Conservation (phyloP, 1,140 invertebrate species). For the Orius insidiosus region DNA sequence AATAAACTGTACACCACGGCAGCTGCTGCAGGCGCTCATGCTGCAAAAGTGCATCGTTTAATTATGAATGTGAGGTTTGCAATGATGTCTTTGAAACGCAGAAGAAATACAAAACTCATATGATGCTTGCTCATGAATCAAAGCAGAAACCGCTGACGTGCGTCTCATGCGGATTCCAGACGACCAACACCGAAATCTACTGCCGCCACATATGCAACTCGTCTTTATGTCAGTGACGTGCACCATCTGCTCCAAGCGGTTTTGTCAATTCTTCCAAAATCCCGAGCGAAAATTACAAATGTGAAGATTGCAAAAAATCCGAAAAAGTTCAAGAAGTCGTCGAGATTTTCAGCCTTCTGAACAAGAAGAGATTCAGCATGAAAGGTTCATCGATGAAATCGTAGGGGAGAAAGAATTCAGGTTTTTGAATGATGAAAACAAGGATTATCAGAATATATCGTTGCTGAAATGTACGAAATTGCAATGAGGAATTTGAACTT, state of each 20-base stretch:
- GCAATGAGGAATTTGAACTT: conserved; percentile 10
- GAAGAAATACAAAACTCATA: background rate
- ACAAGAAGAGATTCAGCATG: conserved; percentile 1
- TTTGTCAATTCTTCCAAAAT: background rate
- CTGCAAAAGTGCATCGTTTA: background rate
- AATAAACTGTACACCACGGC: conserved; percentile 2
- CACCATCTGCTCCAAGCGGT: conserved; percentile 5
- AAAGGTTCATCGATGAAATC: background rate
- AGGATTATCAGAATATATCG: background rate
- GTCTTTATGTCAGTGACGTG: conserved; percentile 7
- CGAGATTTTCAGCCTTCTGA: conserved; percentile 6
- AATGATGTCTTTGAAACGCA: background rate
- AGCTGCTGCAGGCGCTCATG: conserved; percentile 7
- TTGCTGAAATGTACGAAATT: conserved; percentile 6
- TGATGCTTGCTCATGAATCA: background rate
- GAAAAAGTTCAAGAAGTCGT: conserved; percentile 8
- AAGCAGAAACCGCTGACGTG: conserved; percentile 8
- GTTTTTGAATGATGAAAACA: background rate
- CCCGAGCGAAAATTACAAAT: too few species aligned
- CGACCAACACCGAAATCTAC: conserved; percentile 11
- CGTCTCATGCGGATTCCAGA: conserved; percentile 12
- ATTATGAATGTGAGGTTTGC: conserved; percentile 3
- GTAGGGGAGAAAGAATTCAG: background rate
- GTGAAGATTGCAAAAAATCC: background rate
- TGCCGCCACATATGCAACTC: conserved; percentile 12